Percentiles rank a stretch among this genome's conserved stretches.
Conservation (phyloP, 1,140 invertebrate species). For the Platyscapa corneri region DNA sequence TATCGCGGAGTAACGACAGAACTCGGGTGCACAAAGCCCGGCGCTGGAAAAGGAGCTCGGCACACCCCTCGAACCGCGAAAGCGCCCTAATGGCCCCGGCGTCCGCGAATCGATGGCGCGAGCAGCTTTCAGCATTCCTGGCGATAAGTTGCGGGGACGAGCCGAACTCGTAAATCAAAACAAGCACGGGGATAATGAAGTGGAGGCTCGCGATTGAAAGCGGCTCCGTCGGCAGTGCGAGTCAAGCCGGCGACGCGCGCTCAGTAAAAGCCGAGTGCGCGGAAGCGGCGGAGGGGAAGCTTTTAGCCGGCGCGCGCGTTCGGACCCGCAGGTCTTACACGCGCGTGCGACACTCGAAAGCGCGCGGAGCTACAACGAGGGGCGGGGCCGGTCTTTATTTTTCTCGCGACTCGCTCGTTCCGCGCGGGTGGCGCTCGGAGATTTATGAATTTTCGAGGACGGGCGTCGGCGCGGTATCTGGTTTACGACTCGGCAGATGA, state of each 20-base stretch:
- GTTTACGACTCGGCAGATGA: slow-evolving; percentile 69
- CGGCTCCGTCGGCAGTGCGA: no score
- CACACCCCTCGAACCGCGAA: no score
- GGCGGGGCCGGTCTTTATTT: neutral
- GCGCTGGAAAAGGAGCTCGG: no score
- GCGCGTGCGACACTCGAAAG: no score
- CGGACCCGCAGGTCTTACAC: no score
- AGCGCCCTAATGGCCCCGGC: no score
- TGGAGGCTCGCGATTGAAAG: neutral
- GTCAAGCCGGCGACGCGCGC: neutral
- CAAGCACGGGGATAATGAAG: neutral
- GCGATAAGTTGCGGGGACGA: no score
- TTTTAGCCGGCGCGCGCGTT: neutral
- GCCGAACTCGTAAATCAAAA: neutral
- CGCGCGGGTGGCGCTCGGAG: slow-evolving; percentile 45
- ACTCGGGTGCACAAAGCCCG: no score
- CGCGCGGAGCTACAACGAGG: neutral
- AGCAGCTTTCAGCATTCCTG: no score
- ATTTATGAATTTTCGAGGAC: slow-evolving; percentile 67
- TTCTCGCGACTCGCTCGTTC: slow-evolving; percentile 3
- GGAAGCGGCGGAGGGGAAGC: neutral
- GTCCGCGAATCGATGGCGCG: no score
- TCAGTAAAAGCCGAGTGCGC: neutral
- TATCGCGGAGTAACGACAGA: no score
- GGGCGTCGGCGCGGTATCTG: slow-evolving; percentile 61